Percentiles rank a stretch among this genome's conserved stretches.
phyloP scores from a whole-genome alignment of 2,113 vertebrate genomes.

The Elachura formosa region DNA sequence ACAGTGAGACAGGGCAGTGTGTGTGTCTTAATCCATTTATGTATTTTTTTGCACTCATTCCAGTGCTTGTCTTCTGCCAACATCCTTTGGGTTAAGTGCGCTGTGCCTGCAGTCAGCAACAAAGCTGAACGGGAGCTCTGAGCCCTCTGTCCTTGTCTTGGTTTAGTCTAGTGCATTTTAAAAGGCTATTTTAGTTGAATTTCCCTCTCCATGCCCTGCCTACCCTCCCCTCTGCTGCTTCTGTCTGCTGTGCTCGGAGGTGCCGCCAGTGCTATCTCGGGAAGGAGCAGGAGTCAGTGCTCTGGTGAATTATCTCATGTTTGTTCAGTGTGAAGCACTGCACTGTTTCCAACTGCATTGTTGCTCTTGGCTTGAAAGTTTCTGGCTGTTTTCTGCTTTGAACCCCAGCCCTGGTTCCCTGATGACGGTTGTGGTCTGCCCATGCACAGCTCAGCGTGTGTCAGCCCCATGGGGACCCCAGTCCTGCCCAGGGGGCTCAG shows the following conservation, averaged over 20 bases:
- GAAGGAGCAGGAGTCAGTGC: background rate
- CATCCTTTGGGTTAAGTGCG: background rate
- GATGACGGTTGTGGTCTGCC: accelerated
- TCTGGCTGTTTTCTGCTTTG: background rate
- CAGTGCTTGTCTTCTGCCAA: background rate
- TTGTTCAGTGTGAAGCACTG: constrained; percentile 4
- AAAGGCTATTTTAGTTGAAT: background rate
- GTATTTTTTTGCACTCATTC: background rate
- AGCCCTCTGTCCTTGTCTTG: background rate
- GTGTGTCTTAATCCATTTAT: accelerated
- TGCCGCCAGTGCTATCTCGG: background rate
- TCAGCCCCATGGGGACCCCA: background rate
- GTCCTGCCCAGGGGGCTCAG: background rate
- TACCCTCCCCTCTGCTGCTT: background rate
- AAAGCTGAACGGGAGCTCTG: background rate
- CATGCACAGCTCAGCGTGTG: background rate
- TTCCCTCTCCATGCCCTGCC: background rate
- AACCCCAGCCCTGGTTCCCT: background rate
- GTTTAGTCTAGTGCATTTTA: background rate
- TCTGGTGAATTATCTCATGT: background rate
- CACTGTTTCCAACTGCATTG: background rate
- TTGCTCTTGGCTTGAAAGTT: constrained; percentile 30
- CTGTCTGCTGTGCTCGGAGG: background rate
- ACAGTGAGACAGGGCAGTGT: background rate
- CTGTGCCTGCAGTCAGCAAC: background rate